Evolutionary conservation across 1,140 invertebrate genomes (phyloP).

Genomic region (Probaryconus sp.): DNA sequence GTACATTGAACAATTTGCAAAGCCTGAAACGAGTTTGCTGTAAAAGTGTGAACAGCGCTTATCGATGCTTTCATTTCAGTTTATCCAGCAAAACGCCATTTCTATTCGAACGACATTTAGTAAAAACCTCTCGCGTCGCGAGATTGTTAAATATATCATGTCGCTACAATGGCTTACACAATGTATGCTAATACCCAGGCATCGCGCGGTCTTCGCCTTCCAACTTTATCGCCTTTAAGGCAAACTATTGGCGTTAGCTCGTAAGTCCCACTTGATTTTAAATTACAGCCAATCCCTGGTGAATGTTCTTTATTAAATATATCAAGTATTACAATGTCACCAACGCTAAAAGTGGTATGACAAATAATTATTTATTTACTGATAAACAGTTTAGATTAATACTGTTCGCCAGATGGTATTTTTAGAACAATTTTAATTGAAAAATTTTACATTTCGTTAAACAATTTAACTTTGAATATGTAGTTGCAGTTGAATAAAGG

Average conservation of each 20-base stretch:
- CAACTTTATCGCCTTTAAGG: constrained; percentile 28
- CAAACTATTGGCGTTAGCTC: constrained; percentile 19
- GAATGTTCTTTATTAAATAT: constrained; percentile 37
- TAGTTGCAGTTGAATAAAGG: too few species aligned
- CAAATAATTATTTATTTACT: too few species aligned
- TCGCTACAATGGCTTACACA: constrained; percentile 24
- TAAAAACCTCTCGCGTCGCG: constrained; percentile 68
- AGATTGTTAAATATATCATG: constrained; percentile 71
- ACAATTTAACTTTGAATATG: too few species aligned
- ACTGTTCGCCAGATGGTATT: background rate
- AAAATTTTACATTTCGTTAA: too few species aligned
- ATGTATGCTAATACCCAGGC: constrained; percentile 36
- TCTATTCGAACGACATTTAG: constrained; percentile 75
- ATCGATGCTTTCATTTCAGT: constrained; percentile 54
- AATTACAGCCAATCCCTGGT: constrained; percentile 13
- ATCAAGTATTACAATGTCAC: constrained; percentile 1
- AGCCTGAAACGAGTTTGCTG: constrained; percentile 29
- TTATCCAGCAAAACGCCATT: constrained; percentile 69
- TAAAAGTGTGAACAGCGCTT: constrained; percentile 27
- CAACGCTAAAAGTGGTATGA: background rate
- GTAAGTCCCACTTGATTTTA: constrained; percentile 10
- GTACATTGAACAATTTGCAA: constrained; percentile 42
- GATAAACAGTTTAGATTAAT: background rate
- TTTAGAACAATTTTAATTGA: too few species aligned
- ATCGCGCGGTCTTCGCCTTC: constrained; percentile 4